These are phyloP conservation scores for Muricea muricata DNA, from an alignment of 92 coral and sea anemone genomes.

Conservation along the genomic window DNA sequence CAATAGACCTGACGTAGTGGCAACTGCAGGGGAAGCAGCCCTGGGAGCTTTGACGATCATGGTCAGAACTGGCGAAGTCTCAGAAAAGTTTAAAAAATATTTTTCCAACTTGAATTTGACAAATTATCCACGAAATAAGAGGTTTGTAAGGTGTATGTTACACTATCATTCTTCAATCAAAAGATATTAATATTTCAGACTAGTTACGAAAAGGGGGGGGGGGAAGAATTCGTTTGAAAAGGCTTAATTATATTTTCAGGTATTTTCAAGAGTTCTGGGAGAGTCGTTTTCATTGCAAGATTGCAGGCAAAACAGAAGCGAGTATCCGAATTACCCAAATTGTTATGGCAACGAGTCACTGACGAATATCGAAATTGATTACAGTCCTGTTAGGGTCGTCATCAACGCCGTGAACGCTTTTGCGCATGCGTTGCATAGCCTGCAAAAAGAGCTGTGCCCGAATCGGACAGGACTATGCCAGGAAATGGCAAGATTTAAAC, in stretches of 20 bases:
- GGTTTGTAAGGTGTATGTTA: too few species aligned
- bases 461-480: slow-evolving; percentile 64
- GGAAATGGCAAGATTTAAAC: slow-evolving; percentile 58
- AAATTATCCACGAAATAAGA: slow-evolving; percentile 9
- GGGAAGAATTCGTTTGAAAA: too few species aligned
- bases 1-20: slow-evolving; percentile 81
- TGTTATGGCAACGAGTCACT: slow-evolving; percentile 63
- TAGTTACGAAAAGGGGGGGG: too few species aligned
- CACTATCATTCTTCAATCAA: neutral
- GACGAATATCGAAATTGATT: slow-evolving; percentile 51
- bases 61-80: slow-evolving; percentile 74
- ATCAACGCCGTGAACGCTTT: slow-evolving; percentile 89
- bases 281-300: slow-evolving; percentile 59
- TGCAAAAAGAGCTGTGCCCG: slow-evolving; percentile 73
- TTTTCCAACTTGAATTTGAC: slow-evolving; percentile 48
- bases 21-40: slow-evolving; percentile 68
- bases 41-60: slow-evolving; percentile 86
- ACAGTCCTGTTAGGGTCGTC: slow-evolving; percentile 90
- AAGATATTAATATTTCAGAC: too few species aligned
- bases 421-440: slow-evolving; percentile 83
- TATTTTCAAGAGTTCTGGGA: slow-evolving; percentile 94
- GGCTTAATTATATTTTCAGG: neutral
- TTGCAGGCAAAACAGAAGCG: slow-evolving; percentile 12
- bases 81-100: slow-evolving; percentile 65
- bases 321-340: slow-evolving; percentile 12